Evolutionary conservation across 2,797 vertebrate genomes (phyloP).

Genomic region (Peromyscus nudipes): DNA sequence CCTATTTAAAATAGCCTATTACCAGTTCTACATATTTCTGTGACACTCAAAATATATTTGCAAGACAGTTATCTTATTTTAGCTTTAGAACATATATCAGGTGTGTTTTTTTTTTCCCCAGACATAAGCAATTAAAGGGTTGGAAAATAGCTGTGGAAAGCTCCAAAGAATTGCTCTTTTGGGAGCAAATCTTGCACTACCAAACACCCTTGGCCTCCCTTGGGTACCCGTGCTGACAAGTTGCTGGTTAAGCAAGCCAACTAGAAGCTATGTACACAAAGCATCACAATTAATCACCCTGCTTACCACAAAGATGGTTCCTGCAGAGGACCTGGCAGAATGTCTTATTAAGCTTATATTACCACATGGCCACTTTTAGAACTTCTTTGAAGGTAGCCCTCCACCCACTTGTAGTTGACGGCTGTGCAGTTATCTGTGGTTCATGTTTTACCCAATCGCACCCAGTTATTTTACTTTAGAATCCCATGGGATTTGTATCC

Average conservation of each 20-base stretch:
- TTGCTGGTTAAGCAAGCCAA: conserved; percentile 80
- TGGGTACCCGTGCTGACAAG: conserved; percentile 77
- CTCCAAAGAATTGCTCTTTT: conserved; percentile 85
- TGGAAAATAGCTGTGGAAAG: conserved; percentile 89
- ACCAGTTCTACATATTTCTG: conserved; percentile 78
- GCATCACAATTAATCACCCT: conserved; percentile 79
- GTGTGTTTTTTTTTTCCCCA: conserved; percentile 84
- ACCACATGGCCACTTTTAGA: background rate
- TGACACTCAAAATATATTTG: conserved; percentile 89
- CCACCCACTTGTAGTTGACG: background rate
- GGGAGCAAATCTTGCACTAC: conserved; percentile 86
- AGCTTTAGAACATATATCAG: conserved; percentile 87
- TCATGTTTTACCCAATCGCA: background rate
- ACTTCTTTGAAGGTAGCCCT: background rate
- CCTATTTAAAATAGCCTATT: conserved; percentile 85
- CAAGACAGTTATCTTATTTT: conserved; percentile 88
- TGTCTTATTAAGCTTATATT: background rate
- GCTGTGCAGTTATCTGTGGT: background rate
- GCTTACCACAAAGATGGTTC: background rate
- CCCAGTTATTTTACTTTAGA: conserved; percentile 59
- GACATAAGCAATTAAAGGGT: conserved; percentile 92
- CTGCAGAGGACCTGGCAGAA: conserved; percentile 52
- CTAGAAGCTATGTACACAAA: conserved; percentile 81
- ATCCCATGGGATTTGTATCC: conserved; percentile 50
- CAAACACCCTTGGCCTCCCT: conserved; percentile 86